Evolutionary conservation across 2,113 vertebrate species (phyloP).

Genomic region (Rana temporaria): DNA sequence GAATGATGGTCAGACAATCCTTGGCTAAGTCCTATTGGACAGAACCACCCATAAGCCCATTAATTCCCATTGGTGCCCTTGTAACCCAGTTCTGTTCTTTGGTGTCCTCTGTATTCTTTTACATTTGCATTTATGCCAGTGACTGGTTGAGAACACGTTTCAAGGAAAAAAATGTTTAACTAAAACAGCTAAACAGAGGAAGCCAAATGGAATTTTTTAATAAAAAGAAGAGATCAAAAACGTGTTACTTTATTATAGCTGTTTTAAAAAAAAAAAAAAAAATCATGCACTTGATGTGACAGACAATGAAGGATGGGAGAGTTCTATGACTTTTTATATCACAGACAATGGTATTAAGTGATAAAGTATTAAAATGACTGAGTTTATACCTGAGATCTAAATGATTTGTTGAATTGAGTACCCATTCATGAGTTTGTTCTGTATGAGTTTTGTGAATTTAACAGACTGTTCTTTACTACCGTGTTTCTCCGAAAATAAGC

Average conservation of each 20-base stretch:
- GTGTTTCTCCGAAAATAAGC: too few species aligned
- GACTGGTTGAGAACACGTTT: not conserved
- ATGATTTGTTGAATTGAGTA: too few species aligned
- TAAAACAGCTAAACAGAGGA: conserved; percentile 9
- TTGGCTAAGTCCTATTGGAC: not conserved
- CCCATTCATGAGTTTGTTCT: too few species aligned
- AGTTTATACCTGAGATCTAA: too few species aligned
- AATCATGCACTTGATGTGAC: not conserved
- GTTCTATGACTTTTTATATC: not conserved
- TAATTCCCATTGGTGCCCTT: conserved; percentile 6
- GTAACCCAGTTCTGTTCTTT: conserved; percentile 20
- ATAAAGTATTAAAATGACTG: not conserved
- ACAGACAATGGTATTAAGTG: not conserved
- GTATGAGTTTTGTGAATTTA: too few species aligned
- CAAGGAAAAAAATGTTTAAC: not conserved
- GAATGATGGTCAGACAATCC: not conserved
- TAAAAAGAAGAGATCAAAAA: not conserved
- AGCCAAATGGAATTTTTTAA: not conserved
- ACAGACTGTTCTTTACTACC: too few species aligned
- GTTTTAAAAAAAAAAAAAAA: not conserved
- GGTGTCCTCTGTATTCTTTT: conserved; percentile 5
- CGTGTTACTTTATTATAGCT: conserved; percentile 10
- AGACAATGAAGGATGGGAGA: too few species aligned
- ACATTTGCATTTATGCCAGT: not conserved
- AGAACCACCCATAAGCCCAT: conserved; percentile 8